Conservation (phyloP, 2,888 invertebrate species). For the Zaprionus bogoriensis region DNA sequence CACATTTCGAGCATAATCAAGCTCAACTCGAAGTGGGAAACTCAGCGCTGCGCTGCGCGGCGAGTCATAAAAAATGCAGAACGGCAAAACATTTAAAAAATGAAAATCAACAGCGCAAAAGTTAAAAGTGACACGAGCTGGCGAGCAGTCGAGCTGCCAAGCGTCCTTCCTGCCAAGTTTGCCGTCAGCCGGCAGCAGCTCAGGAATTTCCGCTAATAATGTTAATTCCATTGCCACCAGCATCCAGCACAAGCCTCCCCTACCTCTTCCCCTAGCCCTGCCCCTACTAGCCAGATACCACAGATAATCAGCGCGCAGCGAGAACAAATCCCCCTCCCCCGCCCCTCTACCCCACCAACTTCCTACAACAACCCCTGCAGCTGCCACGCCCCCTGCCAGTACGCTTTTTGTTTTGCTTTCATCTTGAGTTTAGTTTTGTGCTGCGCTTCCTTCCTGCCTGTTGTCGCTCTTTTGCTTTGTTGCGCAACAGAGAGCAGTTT, state of each 20-base stretch:
- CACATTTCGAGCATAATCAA: conserved; percentile 27
- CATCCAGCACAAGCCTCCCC: not conserved
- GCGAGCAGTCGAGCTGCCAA: conserved; percentile 8
- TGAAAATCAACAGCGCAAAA: conserved; percentile 55
- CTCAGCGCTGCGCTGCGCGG: conserved; percentile 1
- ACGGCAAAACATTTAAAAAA: conserved; percentile 42
- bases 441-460: conserved; percentile 52
- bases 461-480: conserved; percentile 38
- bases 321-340: conserved; percentile 7
- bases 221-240: conserved; percentile 75
- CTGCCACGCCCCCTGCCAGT: conserved; percentile 12
- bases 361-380: too few species aligned
- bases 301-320: conserved; percentile 59
- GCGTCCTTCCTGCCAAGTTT: not conserved
- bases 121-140: conserved; percentile 51
- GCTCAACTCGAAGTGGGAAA: not conserved
- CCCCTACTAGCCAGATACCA: conserved; percentile 8
- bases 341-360: too few species aligned
- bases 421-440: conserved; percentile 70
- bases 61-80: conserved; percentile 44
- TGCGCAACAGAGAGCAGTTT: conserved; percentile 30
- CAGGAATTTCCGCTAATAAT: conserved; percentile 75
- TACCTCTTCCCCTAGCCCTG: not conserved
- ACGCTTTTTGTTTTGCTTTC: conserved; percentile 66
- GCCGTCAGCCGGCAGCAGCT: conserved; percentile 7